Evolutionary conservation across 2,113 vertebrate species (phyloP).

Genomic region (Misgurnus anguillicaudatus): DNA sequence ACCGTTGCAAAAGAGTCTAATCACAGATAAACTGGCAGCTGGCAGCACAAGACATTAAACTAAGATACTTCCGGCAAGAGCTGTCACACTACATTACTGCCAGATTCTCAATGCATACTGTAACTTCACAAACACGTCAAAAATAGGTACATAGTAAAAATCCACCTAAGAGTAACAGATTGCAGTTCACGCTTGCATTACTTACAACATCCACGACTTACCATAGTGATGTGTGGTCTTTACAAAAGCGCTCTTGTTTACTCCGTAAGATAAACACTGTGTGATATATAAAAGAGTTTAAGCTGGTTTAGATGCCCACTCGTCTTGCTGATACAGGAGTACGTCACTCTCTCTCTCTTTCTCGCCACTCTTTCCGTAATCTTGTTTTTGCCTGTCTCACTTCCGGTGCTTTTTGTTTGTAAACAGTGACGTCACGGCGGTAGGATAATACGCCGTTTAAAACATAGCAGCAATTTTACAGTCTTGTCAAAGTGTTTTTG

Average conservation of each 20-base stretch:
- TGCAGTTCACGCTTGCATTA: neutral
- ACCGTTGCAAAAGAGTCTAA: neutral
- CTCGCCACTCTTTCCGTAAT: conserved; percentile 35
- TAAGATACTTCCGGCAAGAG: neutral
- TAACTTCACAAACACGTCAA: neutral
- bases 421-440: conserved; percentile 31
- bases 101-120: neutral
- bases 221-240: neutral
- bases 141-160: neutral
- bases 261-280: neutral
- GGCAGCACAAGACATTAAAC: neutral
- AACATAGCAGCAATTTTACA: neutral
- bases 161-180: neutral
- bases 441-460: neutral
- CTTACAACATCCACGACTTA: neutral
- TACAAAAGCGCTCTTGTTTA: neutral
- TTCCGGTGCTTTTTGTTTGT: conserved; percentile 45
- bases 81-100: no score
- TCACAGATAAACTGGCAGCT: neutral
- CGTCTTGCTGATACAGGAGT: neutral
- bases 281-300: neutral
- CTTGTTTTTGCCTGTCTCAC: conserved; percentile 39
- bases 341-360: neutral
- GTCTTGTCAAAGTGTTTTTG: neutral
- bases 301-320: neutral